Evolutionary conservation across 2,113 vertebrate genomes (phyloP).

Genomic region (Dermatemys mawii): DNA sequence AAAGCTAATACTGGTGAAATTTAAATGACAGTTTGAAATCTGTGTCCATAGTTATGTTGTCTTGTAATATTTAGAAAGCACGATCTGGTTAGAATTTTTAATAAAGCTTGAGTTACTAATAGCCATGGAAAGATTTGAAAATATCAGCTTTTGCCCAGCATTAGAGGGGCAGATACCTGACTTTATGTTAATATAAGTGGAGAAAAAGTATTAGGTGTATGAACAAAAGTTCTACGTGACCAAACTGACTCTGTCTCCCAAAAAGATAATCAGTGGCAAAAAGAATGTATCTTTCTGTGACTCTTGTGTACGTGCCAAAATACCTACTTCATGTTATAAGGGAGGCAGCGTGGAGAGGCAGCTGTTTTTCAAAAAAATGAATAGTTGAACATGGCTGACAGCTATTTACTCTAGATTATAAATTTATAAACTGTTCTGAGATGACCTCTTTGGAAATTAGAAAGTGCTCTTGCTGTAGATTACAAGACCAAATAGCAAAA

Average conservation of each 20-base stretch:
- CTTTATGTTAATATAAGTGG: fast-evolving
- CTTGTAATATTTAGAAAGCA: not conserved
- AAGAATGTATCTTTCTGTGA: not conserved
- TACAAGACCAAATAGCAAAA: not conserved
- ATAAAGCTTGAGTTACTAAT: not conserved
- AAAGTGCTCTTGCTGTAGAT: not conserved
- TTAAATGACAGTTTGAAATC: conserved; percentile 56
- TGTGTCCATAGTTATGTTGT: conserved; percentile 10
- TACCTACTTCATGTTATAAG: not conserved
- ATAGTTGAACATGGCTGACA: conserved; percentile 30
- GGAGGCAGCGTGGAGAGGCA: not conserved
- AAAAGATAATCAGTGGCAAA: not conserved
- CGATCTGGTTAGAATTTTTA: conserved; percentile 14
- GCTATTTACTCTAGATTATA: conserved; percentile 20
- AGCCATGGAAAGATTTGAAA: fast-evolving
- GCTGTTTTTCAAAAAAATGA: not conserved
- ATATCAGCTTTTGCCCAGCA: not conserved
- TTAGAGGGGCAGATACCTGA: conserved; percentile 18
- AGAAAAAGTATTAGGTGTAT: not conserved
- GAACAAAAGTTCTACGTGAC: too few species aligned
- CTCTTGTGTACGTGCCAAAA: not conserved
- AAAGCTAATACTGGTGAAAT: conserved; percentile 38
- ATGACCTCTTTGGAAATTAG: not conserved
- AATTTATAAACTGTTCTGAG: conserved; percentile 22
- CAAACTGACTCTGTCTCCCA: not conserved